Conservation (phyloP, 2,888 invertebrate species). For the Agapostemon virescens region DNA sequence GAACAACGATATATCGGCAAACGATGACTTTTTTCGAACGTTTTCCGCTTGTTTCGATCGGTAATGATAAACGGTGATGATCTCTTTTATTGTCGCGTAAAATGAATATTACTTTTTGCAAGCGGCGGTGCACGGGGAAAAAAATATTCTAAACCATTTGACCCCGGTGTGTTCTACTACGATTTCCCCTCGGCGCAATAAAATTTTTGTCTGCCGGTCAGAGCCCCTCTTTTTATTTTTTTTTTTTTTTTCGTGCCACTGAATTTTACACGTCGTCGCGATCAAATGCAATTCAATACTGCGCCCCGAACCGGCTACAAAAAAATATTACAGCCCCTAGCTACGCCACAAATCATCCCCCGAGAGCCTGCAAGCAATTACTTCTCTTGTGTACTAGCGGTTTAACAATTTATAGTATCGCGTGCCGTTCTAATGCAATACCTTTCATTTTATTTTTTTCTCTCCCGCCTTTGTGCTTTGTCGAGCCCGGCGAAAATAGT, state of each 20-base stretch:
- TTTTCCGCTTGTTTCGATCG: not conserved
- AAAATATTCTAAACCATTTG: constrained; percentile 4
- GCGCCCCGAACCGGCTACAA: not conserved
- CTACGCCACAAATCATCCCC: constrained; percentile 7
- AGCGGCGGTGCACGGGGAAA: not conserved
- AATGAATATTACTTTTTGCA: not conserved
- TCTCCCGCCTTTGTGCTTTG: too few relatives aligned
- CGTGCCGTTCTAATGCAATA: not conserved
- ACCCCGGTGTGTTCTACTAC: not conserved
- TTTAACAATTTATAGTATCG: constrained; percentile 10
- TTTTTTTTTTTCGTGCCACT: constrained; percentile 14
- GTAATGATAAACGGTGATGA: not conserved
- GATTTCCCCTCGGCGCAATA: constrained; percentile 25
- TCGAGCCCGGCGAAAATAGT: not conserved
- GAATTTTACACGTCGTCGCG: constrained; percentile 15
- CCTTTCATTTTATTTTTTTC: not conserved
- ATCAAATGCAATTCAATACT: constrained; percentile 10
- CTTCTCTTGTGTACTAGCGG: constrained; percentile 2
- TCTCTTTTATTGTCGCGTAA: not conserved
- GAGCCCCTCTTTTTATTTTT: too few relatives aligned
- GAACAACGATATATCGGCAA: too few relatives aligned
- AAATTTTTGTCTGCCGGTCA: not conserved
- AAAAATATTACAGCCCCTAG: constrained; percentile 5
- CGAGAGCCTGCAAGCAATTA: not conserved
- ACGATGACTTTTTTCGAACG: not conserved